A percentile compares a stretch with the other conserved stretches of the same genome.
phyloP scores from a whole-genome alignment of 2,888 invertebrate species.

The Clanis bilineata region DNA sequence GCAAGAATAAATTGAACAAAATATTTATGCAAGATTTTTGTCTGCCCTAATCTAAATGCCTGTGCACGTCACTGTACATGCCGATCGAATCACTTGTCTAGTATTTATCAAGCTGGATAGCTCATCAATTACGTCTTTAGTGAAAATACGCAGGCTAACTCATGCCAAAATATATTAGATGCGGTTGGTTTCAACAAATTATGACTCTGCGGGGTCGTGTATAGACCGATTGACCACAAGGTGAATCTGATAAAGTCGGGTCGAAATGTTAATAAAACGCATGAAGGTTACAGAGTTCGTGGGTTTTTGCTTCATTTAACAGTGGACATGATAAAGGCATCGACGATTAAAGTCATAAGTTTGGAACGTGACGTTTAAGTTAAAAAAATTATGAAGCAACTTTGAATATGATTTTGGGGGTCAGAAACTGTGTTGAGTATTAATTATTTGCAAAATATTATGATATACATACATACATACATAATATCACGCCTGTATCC shows the following conservation, averaged over 20 bases:
- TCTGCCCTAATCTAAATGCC: no score
- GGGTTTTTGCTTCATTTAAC: background rate
- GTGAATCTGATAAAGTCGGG: background rate
- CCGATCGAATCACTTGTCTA: no score
- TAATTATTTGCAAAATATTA: background rate
- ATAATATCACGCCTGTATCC: no score
- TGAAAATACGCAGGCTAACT: no score
- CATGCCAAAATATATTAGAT: background rate
- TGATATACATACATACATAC: no score
- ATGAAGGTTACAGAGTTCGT: background rate
- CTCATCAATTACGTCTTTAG: no score
- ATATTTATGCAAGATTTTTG: no score
- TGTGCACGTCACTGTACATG: no score
- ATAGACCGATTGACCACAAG: background rate
- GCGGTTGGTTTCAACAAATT: background rate
- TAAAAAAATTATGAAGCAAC: background rate
- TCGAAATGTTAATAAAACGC: background rate
- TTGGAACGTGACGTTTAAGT: background rate
- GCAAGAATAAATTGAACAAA: no score
- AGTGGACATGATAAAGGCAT: background rate
- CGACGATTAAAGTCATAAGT: background rate
- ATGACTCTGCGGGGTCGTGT: background rate
- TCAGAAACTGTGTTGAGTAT: no score
- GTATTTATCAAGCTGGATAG: no score
- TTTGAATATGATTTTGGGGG: background rate